Conservation (phyloP, 2,888 invertebrate species). For the Ethmia dodecea region DNA sequence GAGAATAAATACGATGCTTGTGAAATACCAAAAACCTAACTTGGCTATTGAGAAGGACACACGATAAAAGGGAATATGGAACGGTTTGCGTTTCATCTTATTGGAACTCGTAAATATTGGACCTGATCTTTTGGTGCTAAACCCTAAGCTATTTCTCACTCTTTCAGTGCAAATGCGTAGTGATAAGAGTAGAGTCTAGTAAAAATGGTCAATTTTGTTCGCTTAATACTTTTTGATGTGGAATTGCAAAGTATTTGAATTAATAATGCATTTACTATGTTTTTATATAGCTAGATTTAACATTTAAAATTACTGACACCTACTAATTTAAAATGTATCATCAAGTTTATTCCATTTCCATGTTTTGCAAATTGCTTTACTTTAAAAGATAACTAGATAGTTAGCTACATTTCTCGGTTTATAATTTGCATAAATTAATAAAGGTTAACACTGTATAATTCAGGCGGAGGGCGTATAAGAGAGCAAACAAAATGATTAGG, state of each 20-base stretch:
- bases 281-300: not conserved
- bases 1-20: constrained; percentile 61
- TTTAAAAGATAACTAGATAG: constrained; percentile 29
- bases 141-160: too few relatives aligned
- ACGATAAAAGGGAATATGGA: constrained; percentile 7
- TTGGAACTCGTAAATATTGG: too few relatives aligned
- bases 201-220: too few relatives aligned
- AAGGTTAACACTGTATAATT: constrained; percentile 51
- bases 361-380: constrained; percentile 23
- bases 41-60: constrained; percentile 50
- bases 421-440: constrained; percentile 61
- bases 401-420: constrained; percentile 28
- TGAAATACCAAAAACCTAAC: constrained; percentile 50
- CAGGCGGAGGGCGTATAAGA: constrained; percentile 38
- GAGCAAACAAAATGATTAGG: constrained; percentile 47
- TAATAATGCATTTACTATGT: too few relatives aligned
- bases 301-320: not conserved
- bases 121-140: too few relatives aligned
- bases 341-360: constrained; percentile 9
- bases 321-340: constrained; percentile 8
- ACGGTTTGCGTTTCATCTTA: too few relatives aligned
- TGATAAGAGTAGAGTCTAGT: too few relatives aligned
- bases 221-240: too few relatives aligned
- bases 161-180: too few relatives aligned
- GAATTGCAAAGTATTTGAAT: too few relatives aligned